These are phyloP conservation scores for Coremacera marginata DNA, from an alignment of 2,888 invertebrate species.

Conservation along the genomic window DNA sequence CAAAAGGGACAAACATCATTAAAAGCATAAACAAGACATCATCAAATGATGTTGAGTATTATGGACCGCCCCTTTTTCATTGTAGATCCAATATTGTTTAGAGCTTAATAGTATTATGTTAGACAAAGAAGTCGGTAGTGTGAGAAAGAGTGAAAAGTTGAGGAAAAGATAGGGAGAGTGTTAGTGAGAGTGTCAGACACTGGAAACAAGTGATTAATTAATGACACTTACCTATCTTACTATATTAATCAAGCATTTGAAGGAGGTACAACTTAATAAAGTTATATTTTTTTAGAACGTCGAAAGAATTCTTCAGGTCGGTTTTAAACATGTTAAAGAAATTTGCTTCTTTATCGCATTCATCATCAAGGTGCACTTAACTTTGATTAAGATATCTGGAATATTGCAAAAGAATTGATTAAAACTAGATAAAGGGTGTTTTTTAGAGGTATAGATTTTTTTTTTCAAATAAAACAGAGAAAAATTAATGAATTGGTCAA, in stretches of 20 bases:
- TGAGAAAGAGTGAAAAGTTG: background rate
- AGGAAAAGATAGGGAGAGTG: background rate
- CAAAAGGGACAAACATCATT: background rate
- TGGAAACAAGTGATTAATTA: background rate
- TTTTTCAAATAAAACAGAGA: too few relatives aligned
- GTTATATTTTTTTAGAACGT: too few relatives aligned
- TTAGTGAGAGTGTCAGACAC: background rate
- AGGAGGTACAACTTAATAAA: background rate
- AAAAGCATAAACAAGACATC: background rate
- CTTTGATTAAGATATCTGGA: too few relatives aligned
- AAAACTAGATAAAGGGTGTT: too few relatives aligned
- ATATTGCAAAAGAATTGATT: too few relatives aligned
- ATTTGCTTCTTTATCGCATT: too few relatives aligned
- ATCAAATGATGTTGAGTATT: background rate
- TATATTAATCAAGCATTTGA: background rate
- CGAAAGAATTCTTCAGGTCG: too few relatives aligned
- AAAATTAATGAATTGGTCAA: too few relatives aligned
- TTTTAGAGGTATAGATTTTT: too few relatives aligned
- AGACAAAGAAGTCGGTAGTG: background rate
- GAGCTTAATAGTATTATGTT: too few relatives aligned
- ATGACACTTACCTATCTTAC: background rate
- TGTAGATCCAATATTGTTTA: background rate
- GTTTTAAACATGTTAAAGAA: too few relatives aligned
- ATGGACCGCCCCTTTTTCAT: slow-evolving; percentile 27
- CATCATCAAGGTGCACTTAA: too few relatives aligned